These are phyloP conservation scores for Rhinophrynus dorsalis DNA, from an alignment of 2,797 vertebrate genomes.

Conservation along the genomic window DNA sequence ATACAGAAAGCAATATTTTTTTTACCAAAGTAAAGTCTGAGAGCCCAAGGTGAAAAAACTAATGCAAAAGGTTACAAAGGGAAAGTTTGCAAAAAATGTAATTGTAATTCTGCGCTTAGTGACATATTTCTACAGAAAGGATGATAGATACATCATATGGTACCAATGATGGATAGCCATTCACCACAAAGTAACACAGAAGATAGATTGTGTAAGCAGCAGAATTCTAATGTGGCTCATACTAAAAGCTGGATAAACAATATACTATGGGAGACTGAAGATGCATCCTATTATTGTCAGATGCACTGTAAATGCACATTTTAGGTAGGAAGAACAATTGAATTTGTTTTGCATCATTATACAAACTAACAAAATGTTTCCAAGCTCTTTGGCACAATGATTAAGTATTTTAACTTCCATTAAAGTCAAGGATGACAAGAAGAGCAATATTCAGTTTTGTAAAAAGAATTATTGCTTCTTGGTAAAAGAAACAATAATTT, in stretches of 20 bases:
- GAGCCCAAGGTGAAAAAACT: conserved; percentile 20
- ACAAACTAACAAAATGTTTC: not conserved
- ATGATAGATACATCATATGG: conserved; percentile 44
- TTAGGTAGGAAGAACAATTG: too few relatives aligned
- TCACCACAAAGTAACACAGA: conserved; percentile 26
- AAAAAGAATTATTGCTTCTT: too few relatives aligned
- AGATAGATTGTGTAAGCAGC: conserved; percentile 30
- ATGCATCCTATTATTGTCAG: not conserved
- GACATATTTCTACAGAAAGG: conserved; percentile 41
- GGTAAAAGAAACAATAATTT: too few relatives aligned
- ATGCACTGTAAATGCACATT: not conserved
- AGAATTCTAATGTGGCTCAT: conserved; percentile 20
- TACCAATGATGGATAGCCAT: conserved; percentile 44
- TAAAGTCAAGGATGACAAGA: too few relatives aligned
- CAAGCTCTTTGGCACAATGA: not conserved
- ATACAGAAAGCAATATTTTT: too few relatives aligned
- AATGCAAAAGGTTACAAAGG: conserved; percentile 11
- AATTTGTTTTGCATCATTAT: too few relatives aligned
- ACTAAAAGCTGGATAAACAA: conserved; percentile 11
- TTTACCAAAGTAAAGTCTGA: too few relatives aligned
- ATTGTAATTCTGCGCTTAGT: conserved; percentile 38
- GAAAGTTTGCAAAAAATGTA: not conserved
- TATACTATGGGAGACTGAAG: not conserved
- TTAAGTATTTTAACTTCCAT: too few relatives aligned
- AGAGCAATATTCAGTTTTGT: too few relatives aligned